Percentiles rank a stretch among this genome's conserved stretches.
These are phyloP conservation scores for Syngnathoides biaculeatus DNA, from an alignment of 2,113 vertebrate species.

Conservation along the genomic window DNA sequence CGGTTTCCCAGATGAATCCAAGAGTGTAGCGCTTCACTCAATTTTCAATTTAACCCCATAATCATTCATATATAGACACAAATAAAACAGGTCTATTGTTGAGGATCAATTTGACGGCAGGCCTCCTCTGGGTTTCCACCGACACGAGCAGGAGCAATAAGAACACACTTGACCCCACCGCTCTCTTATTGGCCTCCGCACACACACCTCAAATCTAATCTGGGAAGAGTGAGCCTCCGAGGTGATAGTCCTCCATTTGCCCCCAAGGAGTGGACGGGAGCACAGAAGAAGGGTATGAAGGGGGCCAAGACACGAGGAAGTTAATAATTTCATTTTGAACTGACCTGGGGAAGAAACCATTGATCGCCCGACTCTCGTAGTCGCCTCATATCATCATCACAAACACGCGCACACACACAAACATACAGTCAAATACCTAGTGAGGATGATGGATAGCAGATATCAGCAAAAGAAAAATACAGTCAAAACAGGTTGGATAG, in stretches of 20 bases:
- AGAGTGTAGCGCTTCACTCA: constrained; percentile 45
- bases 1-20: constrained; percentile 27
- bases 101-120: constrained; percentile 40
- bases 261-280: constrained; percentile 37
- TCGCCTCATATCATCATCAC: constrained; percentile 21
- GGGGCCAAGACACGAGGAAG: constrained; percentile 36
- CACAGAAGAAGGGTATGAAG: constrained; percentile 16
- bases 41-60: constrained; percentile 61
- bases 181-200: constrained; percentile 62
- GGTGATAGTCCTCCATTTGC: constrained; percentile 47
- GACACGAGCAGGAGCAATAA: constrained; percentile 72
- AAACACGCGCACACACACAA: constrained; percentile 1
- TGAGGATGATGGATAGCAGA: neutral
- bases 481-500: neutral
- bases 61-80: constrained; percentile 25
- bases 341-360: constrained; percentile 54
- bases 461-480: neutral
- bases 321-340: constrained; percentile 57
- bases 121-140: constrained; percentile 54
- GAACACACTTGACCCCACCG: constrained; percentile 71
- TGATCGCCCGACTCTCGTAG: constrained; percentile 46
- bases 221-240: constrained; percentile 42
- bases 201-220: constrained; percentile 66
- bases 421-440: neutral
- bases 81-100: constrained; percentile 33